Evolutionary conservation across 2,888 invertebrate species (phyloP).

Genomic region (Leptopilina myrica): DNA sequence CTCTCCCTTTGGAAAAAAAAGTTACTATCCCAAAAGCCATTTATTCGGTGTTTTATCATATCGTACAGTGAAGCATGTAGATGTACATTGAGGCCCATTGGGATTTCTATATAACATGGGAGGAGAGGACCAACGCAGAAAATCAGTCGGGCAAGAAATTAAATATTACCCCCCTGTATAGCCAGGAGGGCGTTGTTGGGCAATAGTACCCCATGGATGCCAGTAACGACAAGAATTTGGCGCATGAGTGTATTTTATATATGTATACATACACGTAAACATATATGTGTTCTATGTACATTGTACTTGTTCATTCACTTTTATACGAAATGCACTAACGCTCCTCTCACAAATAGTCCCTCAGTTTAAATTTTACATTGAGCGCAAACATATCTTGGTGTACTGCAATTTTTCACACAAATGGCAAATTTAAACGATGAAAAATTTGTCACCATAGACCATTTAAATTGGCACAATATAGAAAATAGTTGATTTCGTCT

Average conservation of each 20-base stretch:
- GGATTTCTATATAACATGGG: constrained; percentile 49
- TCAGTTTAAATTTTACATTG: constrained; percentile 9
- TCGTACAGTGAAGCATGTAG: constrained; percentile 42
- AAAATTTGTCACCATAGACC: background rate
- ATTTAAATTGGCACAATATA: too few relatives aligned
- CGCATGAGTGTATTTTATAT: background rate
- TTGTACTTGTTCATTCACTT: constrained; percentile 16
- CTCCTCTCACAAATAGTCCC: constrained; percentile 1
- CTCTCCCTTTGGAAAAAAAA: constrained; percentile 51
- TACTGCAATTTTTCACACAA: background rate
- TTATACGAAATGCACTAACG: constrained; percentile 1
- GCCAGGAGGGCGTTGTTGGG: constrained; percentile 50
- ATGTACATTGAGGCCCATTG: constrained; percentile 46
- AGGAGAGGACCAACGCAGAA: constrained; percentile 45
- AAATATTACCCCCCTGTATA: constrained; percentile 67
- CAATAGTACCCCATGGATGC: constrained; percentile 40
- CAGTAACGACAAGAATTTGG: constrained; percentile 45
- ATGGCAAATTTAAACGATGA: background rate
- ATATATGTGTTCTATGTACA: background rate
- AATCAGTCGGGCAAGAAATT: constrained; percentile 73
- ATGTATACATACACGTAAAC: background rate
- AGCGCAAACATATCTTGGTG: background rate
- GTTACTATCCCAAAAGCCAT: constrained; percentile 52
- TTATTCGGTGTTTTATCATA: constrained; percentile 67
- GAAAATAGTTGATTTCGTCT: too few relatives aligned